Evolutionary conservation across 1,140 invertebrate genomes (phyloP).

Genomic region (Sitodiplosis mosellana): DNA sequence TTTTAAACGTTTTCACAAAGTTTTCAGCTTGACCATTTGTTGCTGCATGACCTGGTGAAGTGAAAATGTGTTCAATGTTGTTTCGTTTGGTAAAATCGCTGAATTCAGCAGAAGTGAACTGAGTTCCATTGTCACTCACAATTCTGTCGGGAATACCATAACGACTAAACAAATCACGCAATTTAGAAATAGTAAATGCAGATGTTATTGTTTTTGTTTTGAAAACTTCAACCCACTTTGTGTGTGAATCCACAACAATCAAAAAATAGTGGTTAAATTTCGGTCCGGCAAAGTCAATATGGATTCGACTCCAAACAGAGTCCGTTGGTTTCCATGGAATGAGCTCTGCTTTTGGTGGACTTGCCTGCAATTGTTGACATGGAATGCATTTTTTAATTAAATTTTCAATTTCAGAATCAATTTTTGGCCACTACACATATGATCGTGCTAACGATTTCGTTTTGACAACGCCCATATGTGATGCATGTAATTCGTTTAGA

Average conservation of each 20-base stretch:
- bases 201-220: background rate
- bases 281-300: constrained; percentile 30
- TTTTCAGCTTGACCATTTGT: too few relatives aligned
- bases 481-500: constrained; percentile 19
- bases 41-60: background rate
- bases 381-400: background rate
- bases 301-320: constrained; percentile 23
- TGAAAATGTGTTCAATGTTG: background rate
- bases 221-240: constrained; percentile 19
- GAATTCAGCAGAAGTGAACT: background rate
- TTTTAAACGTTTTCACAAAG: constrained; percentile 15
- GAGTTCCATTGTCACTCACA: constrained; percentile 11
- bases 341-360: background rate
- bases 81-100: background rate
- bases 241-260: constrained; percentile 24
- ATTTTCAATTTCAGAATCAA: constrained; percentile 22
- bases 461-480: constrained; percentile 19
- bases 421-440: constrained; percentile 21
- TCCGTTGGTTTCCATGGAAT: background rate
- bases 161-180: background rate
- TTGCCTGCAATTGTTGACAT: background rate
- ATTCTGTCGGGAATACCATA: background rate
- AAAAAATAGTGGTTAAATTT: constrained; percentile 21
- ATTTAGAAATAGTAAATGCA: background rate
- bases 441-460: constrained; percentile 24